These are phyloP conservation scores for Brachionus paranguensis DNA, from an alignment of 1,140 invertebrate genomes.

Conservation along the genomic window DNA sequence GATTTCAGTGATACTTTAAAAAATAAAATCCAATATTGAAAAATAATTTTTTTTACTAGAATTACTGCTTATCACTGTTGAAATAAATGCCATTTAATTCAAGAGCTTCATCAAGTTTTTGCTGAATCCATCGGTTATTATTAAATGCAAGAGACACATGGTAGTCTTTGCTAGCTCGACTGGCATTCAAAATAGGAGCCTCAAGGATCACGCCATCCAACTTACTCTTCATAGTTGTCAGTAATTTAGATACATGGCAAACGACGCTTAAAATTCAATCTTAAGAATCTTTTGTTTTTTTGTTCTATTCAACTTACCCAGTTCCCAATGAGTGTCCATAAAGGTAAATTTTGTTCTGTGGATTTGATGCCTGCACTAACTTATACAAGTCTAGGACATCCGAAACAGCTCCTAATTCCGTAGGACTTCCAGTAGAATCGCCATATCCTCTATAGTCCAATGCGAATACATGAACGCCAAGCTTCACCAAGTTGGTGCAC, in stretches of 20 bases:
- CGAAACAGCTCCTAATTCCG: slow-evolving; percentile 63
- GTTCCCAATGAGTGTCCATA: slow-evolving; percentile 26
- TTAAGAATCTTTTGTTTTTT: background rate
- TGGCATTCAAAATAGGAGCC: slow-evolving; percentile 23
- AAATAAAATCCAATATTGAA: background rate
- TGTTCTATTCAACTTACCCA: background rate
- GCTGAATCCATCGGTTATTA: slow-evolving; percentile 26
- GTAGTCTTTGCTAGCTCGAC: slow-evolving; percentile 19
- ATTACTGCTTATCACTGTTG: slow-evolving; percentile 25
- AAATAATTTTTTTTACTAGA: background rate
- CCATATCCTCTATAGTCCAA: slow-evolving; percentile 93
- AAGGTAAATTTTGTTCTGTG: background rate
- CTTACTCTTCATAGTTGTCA: background rate
- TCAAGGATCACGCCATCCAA: slow-evolving; percentile 30
- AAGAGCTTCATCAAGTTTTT: background rate
- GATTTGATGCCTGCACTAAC: background rate
- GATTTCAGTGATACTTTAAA: slow-evolving; percentile 11
- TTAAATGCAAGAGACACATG: background rate
- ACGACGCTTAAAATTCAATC: background rate
- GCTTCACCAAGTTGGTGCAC: background rate
- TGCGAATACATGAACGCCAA: slow-evolving; percentile 65
- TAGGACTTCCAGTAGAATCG: slow-evolving; percentile 75
- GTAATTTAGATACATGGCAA: background rate
- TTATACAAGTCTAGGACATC: slow-evolving; percentile 14
- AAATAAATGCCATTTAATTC: slow-evolving; percentile 1